Conservation (phyloP, 2,797 vertebrate genomes). For the Coreius guichenoti region DNA sequence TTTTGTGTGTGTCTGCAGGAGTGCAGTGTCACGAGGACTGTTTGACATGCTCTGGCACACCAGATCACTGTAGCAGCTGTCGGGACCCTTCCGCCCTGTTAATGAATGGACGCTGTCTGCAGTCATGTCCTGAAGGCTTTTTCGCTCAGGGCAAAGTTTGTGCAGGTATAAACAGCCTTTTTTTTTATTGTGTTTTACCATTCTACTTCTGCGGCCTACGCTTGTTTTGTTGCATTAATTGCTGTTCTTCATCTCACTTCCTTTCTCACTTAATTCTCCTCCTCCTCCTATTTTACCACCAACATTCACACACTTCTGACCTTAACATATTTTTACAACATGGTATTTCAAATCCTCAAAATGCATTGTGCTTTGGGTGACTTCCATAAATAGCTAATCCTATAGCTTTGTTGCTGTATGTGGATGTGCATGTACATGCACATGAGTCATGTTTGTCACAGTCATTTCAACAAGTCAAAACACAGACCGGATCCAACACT, state of each 20-base stretch:
- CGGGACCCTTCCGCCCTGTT: conserved; percentile 78
- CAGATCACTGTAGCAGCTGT: conserved; percentile 86
- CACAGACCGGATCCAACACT: conserved; percentile 27
- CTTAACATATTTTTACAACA: conserved; percentile 18
- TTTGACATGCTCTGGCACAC: conserved; percentile 81
- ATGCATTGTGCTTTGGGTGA: conserved; percentile 28
- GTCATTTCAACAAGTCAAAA: conserved; percentile 50
- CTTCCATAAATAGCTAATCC: conserved; percentile 23
- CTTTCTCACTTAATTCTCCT: not conserved
- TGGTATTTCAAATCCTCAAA: conserved; percentile 45
- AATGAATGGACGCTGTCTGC: conserved; percentile 83
- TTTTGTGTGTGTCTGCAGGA: conserved; percentile 61
- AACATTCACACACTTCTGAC: conserved; percentile 9
- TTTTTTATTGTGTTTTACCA: not conserved
- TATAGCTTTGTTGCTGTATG: conserved; percentile 7
- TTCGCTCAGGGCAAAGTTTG: conserved; percentile 79
- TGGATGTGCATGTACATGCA: conserved; percentile 30
- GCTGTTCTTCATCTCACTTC: not conserved
- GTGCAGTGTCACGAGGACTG: conserved; percentile 88
- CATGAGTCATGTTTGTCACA: conserved; percentile 16
- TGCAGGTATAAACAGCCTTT: conserved; percentile 77
- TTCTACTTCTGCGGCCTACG: not conserved
- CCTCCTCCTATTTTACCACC: not conserved
- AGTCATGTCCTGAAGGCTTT: conserved; percentile 82
- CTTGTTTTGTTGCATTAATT: conserved; percentile 2